Percentiles rank a stretch among this genome's conserved stretches.
These are phyloP conservation scores for Limanda limanda DNA, from an alignment of 2,113 vertebrate species.

Conservation along the genomic window DNA sequence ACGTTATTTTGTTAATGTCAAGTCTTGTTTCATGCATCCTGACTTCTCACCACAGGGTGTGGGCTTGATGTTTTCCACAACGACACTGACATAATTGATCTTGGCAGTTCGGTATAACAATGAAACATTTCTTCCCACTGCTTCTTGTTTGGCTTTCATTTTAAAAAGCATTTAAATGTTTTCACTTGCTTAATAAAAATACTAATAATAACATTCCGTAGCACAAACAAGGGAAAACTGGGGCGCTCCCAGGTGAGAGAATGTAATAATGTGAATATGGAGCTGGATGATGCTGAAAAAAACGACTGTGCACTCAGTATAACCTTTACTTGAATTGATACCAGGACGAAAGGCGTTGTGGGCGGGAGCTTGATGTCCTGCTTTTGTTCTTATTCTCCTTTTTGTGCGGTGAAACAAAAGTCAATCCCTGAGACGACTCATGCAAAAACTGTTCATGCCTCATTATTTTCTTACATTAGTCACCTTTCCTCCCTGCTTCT, in stretches of 20 bases:
- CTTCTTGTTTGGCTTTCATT: not conserved
- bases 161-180: not conserved
- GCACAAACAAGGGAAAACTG: constrained; percentile 23
- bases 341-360: constrained; percentile 34
- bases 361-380: constrained; percentile 20
- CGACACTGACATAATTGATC: no score
- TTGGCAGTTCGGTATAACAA: not conserved
- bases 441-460: constrained; percentile 49
- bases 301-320: constrained; percentile 18
- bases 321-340: constrained; percentile 53
- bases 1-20: no score
- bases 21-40: no score
- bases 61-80: not conserved
- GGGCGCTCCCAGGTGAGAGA: constrained; percentile 28
- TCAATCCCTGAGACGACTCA: constrained; percentile 23
- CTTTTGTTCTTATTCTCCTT: constrained; percentile 7
- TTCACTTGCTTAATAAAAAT: not conserved
- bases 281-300: constrained; percentile 15
- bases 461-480: constrained; percentile 19
- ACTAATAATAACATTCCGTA: not conserved
- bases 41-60: not conserved
- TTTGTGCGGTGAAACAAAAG: constrained; percentile 33
- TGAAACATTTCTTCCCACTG: not conserved
- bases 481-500: not conserved
- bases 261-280: constrained; percentile 37